Conservation (phyloP, 2,888 invertebrate genomes). For the Drosophila atroscutellata region DNA sequence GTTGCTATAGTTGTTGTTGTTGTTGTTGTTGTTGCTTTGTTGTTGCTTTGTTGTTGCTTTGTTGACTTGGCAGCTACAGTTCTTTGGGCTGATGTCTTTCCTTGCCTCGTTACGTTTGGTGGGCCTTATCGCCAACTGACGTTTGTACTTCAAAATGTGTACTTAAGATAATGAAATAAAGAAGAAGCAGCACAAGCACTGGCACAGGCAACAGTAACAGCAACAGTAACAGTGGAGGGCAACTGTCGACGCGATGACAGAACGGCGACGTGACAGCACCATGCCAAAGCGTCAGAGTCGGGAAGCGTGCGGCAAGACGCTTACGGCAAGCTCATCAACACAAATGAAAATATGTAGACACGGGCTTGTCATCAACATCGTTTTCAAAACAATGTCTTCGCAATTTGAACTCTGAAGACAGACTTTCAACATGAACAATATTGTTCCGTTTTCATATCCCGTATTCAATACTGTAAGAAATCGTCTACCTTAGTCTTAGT, state of each 20-base stretch:
- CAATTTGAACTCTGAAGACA: conserved; percentile 32
- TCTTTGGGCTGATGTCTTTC: conserved; percentile 52
- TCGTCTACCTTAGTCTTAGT: neutral
- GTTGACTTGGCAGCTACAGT: conserved; percentile 61
- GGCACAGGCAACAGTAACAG: conserved; percentile 1
- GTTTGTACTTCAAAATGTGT: conserved; percentile 81
- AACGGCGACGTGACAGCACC: conserved; percentile 30
- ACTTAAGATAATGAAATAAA: conserved; percentile 77
- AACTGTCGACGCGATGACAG: conserved; percentile 36
- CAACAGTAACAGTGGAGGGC: conserved; percentile 10
- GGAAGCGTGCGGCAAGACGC: conserved; percentile 30
- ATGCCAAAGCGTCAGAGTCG: conserved; percentile 21
- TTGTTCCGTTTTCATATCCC: conserved; percentile 11
- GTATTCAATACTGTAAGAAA: neutral
- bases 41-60: conserved; percentile 31
- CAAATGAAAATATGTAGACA: conserved; percentile 50
- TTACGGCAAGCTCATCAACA: conserved; percentile 27
- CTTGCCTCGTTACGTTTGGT: conserved; percentile 55
- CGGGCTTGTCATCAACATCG: conserved; percentile 46
- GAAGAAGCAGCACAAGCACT: conserved; percentile 32
- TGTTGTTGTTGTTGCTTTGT: conserved; percentile 29
- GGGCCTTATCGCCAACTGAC: conserved; percentile 76
- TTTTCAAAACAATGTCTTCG: conserved; percentile 21
- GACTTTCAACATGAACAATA: conserved; percentile 36
- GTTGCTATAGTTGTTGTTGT: conserved; percentile 29